Conservation (phyloP, 2,888 invertebrate genomes). For the Heterodera filipjevi region DNA sequence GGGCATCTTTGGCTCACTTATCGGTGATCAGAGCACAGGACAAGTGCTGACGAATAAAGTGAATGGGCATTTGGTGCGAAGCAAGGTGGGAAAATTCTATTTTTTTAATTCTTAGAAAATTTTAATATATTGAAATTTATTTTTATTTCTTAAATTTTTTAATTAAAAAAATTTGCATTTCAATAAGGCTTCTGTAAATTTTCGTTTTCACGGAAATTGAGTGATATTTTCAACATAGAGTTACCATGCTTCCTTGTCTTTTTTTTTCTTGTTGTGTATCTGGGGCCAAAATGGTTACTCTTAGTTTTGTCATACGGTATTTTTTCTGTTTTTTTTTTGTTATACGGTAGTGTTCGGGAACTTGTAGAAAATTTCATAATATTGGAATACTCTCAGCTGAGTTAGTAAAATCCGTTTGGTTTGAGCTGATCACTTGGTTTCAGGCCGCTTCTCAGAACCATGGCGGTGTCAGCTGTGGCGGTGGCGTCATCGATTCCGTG, state of each 20-base stretch:
- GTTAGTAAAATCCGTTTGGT: too few species aligned
- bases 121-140: not conserved
- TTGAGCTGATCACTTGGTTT: not conserved
- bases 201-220: too few species aligned
- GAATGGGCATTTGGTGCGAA: constrained; percentile 5
- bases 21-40: constrained; percentile 13
- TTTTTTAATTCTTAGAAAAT: not conserved
- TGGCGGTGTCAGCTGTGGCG: constrained; percentile 59
- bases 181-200: too few species aligned
- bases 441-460: constrained; percentile 53
- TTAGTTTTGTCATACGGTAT: too few species aligned
- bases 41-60: constrained; percentile 33
- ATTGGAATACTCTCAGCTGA: too few species aligned
- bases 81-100: constrained; percentile 9
- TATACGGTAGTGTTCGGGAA: too few species aligned
- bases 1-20: constrained; percentile 81
- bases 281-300: too few species aligned
- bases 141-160: not conserved
- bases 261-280: too few species aligned
- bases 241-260: too few species aligned
- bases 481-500: constrained; percentile 53
- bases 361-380: too few species aligned
- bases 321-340: too few species aligned
- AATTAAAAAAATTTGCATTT: not conserved
- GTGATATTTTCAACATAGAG: too few species aligned